Conservation (phyloP, 2,888 invertebrate genomes). For the Cyaniris semiargus region DNA sequence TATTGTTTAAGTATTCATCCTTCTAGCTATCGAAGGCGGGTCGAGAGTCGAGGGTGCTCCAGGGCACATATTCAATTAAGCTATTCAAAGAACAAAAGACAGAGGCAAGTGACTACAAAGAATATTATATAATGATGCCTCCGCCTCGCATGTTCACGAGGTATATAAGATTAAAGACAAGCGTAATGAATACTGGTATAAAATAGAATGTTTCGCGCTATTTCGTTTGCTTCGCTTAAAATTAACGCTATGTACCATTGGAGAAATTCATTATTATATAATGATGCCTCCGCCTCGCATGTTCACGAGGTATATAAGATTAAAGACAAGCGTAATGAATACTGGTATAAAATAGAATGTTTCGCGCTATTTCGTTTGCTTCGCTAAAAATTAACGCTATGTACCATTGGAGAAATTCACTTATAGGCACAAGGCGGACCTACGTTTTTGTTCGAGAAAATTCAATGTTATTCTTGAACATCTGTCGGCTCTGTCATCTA, state of each 20-base stretch:
- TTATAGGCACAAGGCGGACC: too few species aligned
- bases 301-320: neutral
- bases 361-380: neutral
- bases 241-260: too few species aligned
- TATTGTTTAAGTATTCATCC: slow-evolving; percentile 11
- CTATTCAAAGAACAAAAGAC: slow-evolving; percentile 31
- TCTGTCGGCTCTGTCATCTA: too few species aligned
- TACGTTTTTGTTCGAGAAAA: too few species aligned
- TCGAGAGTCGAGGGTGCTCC: slow-evolving; percentile 11
- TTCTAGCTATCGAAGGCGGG: neutral
- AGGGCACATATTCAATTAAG: slow-evolving; percentile 33
- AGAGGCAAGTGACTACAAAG: slow-evolving; percentile 31
- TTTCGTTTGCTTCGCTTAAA: too few species aligned
- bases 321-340: slow-evolving; percentile 2
- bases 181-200: neutral
- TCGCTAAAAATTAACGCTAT: too few species aligned
- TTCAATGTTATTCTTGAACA: too few species aligned
- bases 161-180: neutral
- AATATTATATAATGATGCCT: slow-evolving; percentile 25
- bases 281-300: slow-evolving; percentile 25
- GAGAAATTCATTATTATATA: neutral
- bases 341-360: neutral
- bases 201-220: neutral
- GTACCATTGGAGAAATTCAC: too few species aligned
- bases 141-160: slow-evolving; percentile 3